phyloP scores from a whole-genome alignment of 2,797 vertebrate genomes.

The Poeciliopsis paucimaculata region DNA sequence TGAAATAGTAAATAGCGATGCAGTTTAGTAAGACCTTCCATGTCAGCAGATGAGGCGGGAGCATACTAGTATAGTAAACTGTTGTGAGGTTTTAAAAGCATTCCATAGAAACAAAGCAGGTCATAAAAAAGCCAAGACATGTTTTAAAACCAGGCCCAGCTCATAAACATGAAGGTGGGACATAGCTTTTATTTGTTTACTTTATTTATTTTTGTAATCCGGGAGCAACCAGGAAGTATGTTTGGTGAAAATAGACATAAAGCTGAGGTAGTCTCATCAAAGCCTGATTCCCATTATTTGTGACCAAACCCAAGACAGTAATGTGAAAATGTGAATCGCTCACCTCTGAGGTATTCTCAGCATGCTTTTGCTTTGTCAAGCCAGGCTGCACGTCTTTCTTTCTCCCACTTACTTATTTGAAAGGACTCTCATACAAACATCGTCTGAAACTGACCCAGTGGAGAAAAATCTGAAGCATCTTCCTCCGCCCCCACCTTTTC shows the following conservation, averaged over 20 bases:
- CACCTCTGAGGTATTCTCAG: slow-evolving; percentile 60
- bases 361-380: slow-evolving; percentile 20
- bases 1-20: slow-evolving; percentile 54
- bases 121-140: slow-evolving; percentile 39
- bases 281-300: slow-evolving; percentile 16
- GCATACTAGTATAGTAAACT: slow-evolving; percentile 42
- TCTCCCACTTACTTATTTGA: slow-evolving; percentile 49
- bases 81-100: slow-evolving; percentile 45
- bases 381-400: slow-evolving; percentile 27
- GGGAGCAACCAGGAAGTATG: slow-evolving; percentile 47
- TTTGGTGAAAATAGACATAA: slow-evolving; percentile 50
- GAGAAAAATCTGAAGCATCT: not conserved
- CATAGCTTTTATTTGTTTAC: slow-evolving; percentile 6
- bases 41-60: slow-evolving; percentile 37
- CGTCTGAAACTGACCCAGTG: slow-evolving; percentile 21
- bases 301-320: slow-evolving; percentile 35
- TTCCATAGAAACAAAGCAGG: slow-evolving; percentile 60
- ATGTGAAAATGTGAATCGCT: slow-evolving; percentile 60
- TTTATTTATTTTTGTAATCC: slow-evolving; percentile 15
- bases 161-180: slow-evolving; percentile 39
- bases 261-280: slow-evolving; percentile 11
- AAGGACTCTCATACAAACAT: slow-evolving; percentile 49
- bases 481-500: not conserved
- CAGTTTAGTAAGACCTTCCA: slow-evolving; percentile 57
- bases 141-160: slow-evolving; percentile 24